Conservation (phyloP, 53 echinoderm and acorn worm genomes). For the Pentamera pediparva region DNA sequence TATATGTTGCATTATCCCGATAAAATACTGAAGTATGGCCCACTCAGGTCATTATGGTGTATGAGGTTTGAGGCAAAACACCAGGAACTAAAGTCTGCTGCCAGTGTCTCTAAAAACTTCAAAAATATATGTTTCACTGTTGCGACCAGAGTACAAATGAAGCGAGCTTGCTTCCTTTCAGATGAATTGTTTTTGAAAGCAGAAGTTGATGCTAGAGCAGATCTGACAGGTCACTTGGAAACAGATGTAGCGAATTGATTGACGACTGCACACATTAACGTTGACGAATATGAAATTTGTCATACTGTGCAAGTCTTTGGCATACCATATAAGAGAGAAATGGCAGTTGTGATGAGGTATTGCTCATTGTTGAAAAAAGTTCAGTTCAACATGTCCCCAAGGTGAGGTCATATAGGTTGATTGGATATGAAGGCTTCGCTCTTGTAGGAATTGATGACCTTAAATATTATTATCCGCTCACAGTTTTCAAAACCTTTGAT, state of each 20-base stretch:
- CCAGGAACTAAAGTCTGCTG: not conserved
- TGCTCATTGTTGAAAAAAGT: not conserved
- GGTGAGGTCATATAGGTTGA: not conserved
- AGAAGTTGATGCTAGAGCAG: not conserved
- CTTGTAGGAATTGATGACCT: not conserved
- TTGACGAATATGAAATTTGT: not conserved
- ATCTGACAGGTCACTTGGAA: not conserved
- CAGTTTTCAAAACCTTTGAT: not conserved
- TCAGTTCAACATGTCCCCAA: not conserved
- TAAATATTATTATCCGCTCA: not conserved
- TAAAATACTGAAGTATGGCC: not conserved
- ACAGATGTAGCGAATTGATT: constrained; percentile 4
- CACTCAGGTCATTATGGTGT: not conserved
- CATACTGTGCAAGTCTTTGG: not conserved
- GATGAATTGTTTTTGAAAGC: constrained; percentile 4
- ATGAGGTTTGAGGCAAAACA: constrained; percentile 3
- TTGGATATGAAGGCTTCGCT: not conserved
- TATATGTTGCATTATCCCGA: constrained; percentile 9
- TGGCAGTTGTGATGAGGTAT: not conserved
- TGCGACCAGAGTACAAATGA: constrained; percentile 20
- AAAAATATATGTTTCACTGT: constrained; percentile 19
- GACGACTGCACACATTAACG: not conserved
- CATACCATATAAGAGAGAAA: not conserved
- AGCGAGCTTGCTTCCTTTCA: not conserved
- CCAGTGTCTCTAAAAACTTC: not conserved